Evolutionary conservation across 1,140 invertebrate genomes (phyloP), one percentile per base, ranked within the genome.

Genomic region (Thaumetopoea pityocampa): DNA sequence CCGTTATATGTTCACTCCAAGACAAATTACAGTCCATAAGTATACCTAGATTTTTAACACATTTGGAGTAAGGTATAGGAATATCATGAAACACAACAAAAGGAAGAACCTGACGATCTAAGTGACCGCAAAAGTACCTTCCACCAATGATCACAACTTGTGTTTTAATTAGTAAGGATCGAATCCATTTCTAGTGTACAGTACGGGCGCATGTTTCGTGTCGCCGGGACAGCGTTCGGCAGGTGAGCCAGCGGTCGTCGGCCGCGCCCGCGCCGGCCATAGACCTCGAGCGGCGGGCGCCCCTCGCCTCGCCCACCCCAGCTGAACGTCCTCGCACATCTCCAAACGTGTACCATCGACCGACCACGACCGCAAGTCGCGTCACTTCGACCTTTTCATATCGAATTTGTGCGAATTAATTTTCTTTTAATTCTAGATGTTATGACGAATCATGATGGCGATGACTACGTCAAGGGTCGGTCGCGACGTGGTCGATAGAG

Each of bases 201-300:
- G n/a, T n/a, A n/a, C n/a, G n/a, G n/a, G n/a, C n/a, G 19, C 19
- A 20, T 20, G 1, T 1, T 19, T 19, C 16, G 4, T 7, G 17
- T 2, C 17, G 10, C 32, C 26, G 14, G 26, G 9, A 2, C 10
- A 16, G 27, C 36, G 17, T 9, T 15, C 14, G 20, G 37, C 50
- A 48, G 50, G 50, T 47, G 50, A 28, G 23, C 9, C 38, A 29
- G 16, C 44, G 36, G 50, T 52, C 50, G 50, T 42, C 42, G 48
- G 30, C 41, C 41, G 41, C 41, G 41, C 45, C 51, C 49, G 47
- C 54, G 46, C 54, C 28, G 36, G 26, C 33, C 33, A 18, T 38
- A 19, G 35, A 38, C 36, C 30, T 24, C 29, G 8, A n/a, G n/a
- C n/a, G n/a, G n/a, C n/a, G n/a, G n/a, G n/a, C n/a, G 34, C n/a